phyloP scores from a whole-genome alignment of 2,113 vertebrate genomes.

The Lontra canadensis region DNA sequence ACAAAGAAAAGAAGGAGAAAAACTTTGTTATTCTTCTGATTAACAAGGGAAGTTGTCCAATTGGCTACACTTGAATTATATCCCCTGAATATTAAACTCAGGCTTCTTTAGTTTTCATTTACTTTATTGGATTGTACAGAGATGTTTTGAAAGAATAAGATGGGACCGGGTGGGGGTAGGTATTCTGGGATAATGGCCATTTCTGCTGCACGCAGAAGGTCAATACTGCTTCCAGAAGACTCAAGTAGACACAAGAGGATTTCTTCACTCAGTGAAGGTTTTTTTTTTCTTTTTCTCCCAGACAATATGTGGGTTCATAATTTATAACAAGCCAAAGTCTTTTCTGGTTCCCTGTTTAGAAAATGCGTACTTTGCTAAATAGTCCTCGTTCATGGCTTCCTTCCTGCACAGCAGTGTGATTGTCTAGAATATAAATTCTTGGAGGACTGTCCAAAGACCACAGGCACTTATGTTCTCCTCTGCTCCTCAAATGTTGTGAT shows the following conservation, averaged over 20 bases:
- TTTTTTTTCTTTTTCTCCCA: neutral
- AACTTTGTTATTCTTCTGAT: constrained; percentile 39
- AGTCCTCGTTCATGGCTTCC: accelerated
- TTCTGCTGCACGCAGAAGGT: neutral
- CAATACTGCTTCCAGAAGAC: neutral
- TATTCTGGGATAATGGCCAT: neutral
- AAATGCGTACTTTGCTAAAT: neutral
- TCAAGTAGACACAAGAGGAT: neutral
- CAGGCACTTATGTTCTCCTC: neutral
- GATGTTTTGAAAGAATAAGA: constrained; percentile 22
- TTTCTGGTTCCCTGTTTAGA: neutral
- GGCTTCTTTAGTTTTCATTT: constrained; percentile 48
- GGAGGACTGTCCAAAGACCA: neutral
- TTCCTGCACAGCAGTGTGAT: accelerated
- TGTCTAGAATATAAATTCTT: neutral
- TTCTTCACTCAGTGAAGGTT: neutral
- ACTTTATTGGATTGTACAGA: constrained; percentile 45
- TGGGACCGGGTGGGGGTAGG: neutral
- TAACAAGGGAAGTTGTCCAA: constrained; percentile 50
- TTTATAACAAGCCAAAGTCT: neutral
- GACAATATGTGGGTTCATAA: neutral
- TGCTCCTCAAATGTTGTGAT: neutral
- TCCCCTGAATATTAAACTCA: constrained; percentile 50
- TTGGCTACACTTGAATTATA: constrained; percentile 51
- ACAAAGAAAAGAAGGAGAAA: constrained; percentile 46